Evolutionary conservation across 2,888 invertebrate genomes (phyloP), one percentile per base, ranked within the genome.

Genomic region (Tryphoninae sp.): DNA sequence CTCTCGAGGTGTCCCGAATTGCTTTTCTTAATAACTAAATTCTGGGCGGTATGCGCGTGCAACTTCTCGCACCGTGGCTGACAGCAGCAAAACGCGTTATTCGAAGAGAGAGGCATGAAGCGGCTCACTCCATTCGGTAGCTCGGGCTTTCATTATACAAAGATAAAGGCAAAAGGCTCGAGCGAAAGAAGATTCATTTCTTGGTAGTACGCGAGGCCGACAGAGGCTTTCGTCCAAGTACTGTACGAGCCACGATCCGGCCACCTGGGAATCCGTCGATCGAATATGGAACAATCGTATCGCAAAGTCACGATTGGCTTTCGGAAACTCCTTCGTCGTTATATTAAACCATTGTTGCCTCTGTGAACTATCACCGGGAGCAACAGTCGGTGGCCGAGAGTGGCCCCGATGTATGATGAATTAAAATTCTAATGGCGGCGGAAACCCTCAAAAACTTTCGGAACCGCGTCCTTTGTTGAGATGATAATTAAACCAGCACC

Each of bases 261-360:
- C 89, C 89, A 90, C 90, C 90, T 90, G 90, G 89, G 86, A 87
- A 88, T 81, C 71, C 75, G 75, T 80, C 87, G 86, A 89, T 89
- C 88, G 88, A 87, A 87, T 84, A 81, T 84, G 82, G 87, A 89
- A 90, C 90, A 90, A 90, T 90, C 86, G 85, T 88, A 89, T 85
- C 88, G 90, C 89, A 83, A 61, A 80, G 81, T 81, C 81, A 81
- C 81, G 81, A 81, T 81, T 81, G 81, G 65, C 81, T 78, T 69
- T 81, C 65, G 74, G 69, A 78, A 78, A 78, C 78, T 78, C 74
- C 74, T 78, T 71, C 65, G 42, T 81, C 74, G 65, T 81, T 74
- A 69, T 74, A 64, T 80, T 80, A 65, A 80, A 65, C 71, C 69
- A 80, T 78, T 81, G 77, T 81, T 78, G 80, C 49, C 49, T 51